Conservation (phyloP, 1,140 invertebrate species). For the Drosophila lowei region DNA sequence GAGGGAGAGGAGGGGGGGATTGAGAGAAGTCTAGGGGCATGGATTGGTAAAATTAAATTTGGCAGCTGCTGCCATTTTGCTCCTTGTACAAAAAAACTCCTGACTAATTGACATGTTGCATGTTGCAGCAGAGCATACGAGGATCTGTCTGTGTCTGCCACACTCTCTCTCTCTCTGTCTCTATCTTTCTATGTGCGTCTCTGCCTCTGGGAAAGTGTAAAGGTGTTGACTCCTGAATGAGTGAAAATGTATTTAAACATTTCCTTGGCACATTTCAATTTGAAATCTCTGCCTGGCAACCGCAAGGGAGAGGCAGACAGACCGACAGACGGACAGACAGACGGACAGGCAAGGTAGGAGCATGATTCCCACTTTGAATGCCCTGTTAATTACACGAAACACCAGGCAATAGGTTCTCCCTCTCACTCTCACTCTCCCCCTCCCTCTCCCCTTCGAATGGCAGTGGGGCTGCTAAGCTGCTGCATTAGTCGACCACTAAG, state of each 20-base stretch:
- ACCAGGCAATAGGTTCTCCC: slow-evolving; percentile 2
- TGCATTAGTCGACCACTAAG: slow-evolving; percentile 65
- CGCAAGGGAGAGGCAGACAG: slow-evolving; percentile 23
- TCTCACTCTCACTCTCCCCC: too few species aligned
- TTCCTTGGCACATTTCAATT: slow-evolving; percentile 51
- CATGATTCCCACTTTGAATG: slow-evolving; percentile 70
- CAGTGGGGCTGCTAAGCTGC: slow-evolving; percentile 38
- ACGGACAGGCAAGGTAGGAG: not conserved
- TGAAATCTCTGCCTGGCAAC: slow-evolving; percentile 43
- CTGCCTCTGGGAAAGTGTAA: slow-evolving; percentile 7
- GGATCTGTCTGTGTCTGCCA: too few species aligned
- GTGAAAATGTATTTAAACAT: slow-evolving; percentile 53
- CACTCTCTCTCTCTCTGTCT: too few species aligned
- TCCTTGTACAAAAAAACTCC: slow-evolving; percentile 27
- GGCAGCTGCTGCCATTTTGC: slow-evolving; percentile 70
- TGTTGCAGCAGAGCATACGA: slow-evolving; percentile 19
- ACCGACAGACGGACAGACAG: slow-evolving; percentile 26
- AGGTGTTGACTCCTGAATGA: slow-evolving; percentile 41
- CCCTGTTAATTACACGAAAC: slow-evolving; percentile 73
- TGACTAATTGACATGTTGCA: slow-evolving; percentile 79
- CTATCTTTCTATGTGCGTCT: not conserved
- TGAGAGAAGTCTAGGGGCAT: not conserved
- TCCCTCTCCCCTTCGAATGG: not conserved
- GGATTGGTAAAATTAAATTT: slow-evolving; percentile 67
- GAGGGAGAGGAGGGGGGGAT: not conserved